phyloP scores from a whole-genome alignment of 2,797 vertebrate species.

The Avahi laniger region DNA sequence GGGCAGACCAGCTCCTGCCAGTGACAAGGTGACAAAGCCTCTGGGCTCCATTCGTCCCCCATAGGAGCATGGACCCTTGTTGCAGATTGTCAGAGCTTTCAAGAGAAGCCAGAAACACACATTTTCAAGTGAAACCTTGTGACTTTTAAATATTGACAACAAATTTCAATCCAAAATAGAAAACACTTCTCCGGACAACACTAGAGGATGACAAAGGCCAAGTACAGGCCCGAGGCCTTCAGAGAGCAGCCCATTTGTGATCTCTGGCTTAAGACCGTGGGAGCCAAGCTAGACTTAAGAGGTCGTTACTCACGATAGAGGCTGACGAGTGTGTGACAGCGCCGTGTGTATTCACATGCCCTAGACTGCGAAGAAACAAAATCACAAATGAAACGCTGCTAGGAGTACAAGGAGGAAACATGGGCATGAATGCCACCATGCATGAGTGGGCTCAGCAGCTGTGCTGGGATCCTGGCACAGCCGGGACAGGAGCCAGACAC shows the following conservation, averaged over 20 bases:
- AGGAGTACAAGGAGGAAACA: not conserved
- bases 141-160: not conserved
- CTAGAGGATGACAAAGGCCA: not conserved
- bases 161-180: not conserved
- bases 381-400: not conserved
- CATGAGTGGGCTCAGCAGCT: rapidly evolving
- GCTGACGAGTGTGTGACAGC: rapidly evolving
- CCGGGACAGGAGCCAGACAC: not conserved
- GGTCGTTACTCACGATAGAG: not conserved
- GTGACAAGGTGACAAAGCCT: no score
- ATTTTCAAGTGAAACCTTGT: not conserved
- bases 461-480: rapidly evolving
- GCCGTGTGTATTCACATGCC: rapidly evolving
- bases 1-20: not conserved
- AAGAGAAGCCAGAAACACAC: not conserved
- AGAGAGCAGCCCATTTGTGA: not conserved
- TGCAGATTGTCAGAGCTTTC: not conserved
- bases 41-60: not conserved
- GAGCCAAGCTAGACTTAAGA: no score
- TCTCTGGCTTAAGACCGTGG: not conserved
- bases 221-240: not conserved
- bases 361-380: not conserved
- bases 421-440: rapidly evolving
- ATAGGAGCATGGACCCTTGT: not conserved
- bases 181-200: not conserved